A percentile compares a stretch with the other conserved stretches of the same genome.
Conservation (phyloP, 2,797 vertebrate genomes). For the Yasuhikotakia modesta region DNA sequence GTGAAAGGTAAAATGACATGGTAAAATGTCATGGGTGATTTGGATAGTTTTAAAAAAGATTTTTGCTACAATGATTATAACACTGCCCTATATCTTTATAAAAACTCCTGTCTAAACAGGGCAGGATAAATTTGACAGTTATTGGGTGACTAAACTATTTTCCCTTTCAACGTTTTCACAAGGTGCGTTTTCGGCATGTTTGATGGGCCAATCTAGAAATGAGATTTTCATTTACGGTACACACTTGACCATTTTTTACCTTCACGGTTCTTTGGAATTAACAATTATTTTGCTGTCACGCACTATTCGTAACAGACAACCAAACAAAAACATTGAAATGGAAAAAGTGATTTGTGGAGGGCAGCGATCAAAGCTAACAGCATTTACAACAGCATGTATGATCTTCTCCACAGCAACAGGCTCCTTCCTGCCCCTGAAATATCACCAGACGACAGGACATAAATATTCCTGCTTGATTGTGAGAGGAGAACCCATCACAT, state of each 20-base stretch:
- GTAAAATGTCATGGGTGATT: not conserved
- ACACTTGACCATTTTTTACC: constrained; percentile 6
- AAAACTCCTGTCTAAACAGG: not conserved
- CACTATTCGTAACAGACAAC: not conserved
- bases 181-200: not conserved
- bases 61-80: not conserved
- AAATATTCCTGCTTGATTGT: constrained; percentile 55
- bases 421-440: constrained; percentile 41
- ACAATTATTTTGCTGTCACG: not conserved
- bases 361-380: constrained; percentile 20
- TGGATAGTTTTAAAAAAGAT: not conserved
- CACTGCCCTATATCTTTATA: not conserved
- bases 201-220: not conserved
- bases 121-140: not conserved
- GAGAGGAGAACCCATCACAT: constrained; percentile 33
- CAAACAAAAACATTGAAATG: not conserved
- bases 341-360: not conserved
- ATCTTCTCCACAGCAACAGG: constrained; percentile 29
- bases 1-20: too few species aligned
- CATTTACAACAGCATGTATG: not conserved
- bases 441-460: constrained; percentile 40
- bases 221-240: not conserved
- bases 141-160: not conserved
- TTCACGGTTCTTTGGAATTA: not conserved
- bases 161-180: not conserved